Conservation (phyloP, 2,888 invertebrate genomes). For the Athalia cordata region DNA sequence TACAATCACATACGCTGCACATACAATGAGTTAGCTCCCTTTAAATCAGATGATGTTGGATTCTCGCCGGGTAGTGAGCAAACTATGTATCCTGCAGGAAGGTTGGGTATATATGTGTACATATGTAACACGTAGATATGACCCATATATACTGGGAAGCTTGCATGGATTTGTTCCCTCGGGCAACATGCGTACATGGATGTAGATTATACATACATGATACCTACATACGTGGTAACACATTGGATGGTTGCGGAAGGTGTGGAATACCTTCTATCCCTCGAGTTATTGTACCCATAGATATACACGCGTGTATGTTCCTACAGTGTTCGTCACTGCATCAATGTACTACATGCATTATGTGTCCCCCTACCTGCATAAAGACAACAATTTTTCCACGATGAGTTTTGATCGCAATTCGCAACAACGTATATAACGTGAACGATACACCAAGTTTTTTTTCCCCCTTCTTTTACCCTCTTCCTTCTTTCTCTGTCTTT, state of each 20-base stretch:
- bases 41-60: slow-evolving; percentile 13
- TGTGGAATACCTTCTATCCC: no score
- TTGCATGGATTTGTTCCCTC: not conserved
- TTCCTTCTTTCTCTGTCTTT: not conserved
- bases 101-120: no score
- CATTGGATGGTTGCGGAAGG: no score
- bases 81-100: not conserved
- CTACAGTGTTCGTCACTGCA: no score
- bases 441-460: slow-evolving; percentile 1
- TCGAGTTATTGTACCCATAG: no score
- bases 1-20: not conserved
- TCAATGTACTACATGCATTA: no score
- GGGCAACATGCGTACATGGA: not conserved
- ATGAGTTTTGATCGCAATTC: slow-evolving; percentile 10
- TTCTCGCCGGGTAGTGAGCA: not conserved
- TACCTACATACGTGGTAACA: no score
- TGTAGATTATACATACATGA: no score
- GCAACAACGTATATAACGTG: not conserved
- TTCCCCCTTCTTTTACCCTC: not conserved
- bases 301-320: no score
- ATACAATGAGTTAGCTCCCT: slow-evolving; percentile 1
- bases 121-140: no score
- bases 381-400: slow-evolving; percentile 1
- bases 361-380: no score
- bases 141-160: no score